phyloP scores from a whole-genome alignment of 2,113 vertebrate genomes.

The Erpornis zantholeuca region DNA sequence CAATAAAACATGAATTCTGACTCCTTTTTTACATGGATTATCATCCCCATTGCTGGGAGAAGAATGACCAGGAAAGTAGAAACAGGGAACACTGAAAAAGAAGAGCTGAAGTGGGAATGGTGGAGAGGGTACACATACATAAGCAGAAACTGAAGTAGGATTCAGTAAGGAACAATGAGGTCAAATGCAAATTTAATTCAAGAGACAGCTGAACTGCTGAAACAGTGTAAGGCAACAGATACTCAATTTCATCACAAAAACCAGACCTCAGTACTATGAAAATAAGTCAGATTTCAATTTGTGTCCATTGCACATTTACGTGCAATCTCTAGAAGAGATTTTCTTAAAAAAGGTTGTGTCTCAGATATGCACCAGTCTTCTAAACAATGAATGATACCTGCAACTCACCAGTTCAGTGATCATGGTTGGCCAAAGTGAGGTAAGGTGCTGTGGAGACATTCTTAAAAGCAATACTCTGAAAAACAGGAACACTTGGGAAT shows the following conservation, averaged over 20 bases:
- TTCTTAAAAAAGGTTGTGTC: not conserved
- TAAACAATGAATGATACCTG: not conserved
- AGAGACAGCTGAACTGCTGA: not conserved
- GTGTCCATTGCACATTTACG: not conserved
- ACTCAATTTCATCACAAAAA: not conserved
- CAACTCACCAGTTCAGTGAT: conserved; percentile 95
- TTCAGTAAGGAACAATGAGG: not conserved
- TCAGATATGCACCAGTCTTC: not conserved
- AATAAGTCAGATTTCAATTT: not conserved
- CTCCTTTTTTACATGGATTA: not conserved
- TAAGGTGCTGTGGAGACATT: conserved; percentile 98
- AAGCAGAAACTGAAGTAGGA: not conserved
- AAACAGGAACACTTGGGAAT: conserved; percentile 99
- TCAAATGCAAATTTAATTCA: not conserved
- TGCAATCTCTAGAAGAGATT: not conserved
- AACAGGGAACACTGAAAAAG: not conserved
- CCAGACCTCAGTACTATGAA: not conserved
- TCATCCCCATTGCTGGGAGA: not conserved
- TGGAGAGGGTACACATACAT: accelerated
- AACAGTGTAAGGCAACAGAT: not conserved
- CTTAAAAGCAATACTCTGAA: conserved; percentile 96
- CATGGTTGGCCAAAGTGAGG: conserved; percentile 98
- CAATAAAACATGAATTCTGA: not conserved
- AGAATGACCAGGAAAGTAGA: not conserved
- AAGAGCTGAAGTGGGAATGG: not conserved